A percentile compares a stretch with the other conserved stretches of the same genome.
phyloP scores from a whole-genome alignment of 2,797 vertebrate species.

The Siniperca undulata region DNA sequence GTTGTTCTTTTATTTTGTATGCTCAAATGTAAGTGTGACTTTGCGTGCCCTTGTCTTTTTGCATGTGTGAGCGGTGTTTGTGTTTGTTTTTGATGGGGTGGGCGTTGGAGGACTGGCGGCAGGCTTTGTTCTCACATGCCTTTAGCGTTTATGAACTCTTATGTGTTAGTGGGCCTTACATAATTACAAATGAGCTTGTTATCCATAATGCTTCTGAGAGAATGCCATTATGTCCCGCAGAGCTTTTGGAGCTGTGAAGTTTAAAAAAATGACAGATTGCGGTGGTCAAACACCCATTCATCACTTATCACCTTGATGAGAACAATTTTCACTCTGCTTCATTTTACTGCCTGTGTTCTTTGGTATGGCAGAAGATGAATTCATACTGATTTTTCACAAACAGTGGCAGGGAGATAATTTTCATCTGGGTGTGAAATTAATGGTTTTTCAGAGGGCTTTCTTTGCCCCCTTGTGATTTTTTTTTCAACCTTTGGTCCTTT shows the following conservation, averaged over 20 bases:
- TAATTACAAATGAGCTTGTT: slow-evolving; percentile 64
- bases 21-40: slow-evolving; percentile 33
- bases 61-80: not conserved
- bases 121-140: slow-evolving; percentile 67
- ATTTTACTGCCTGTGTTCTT: slow-evolving; percentile 22
- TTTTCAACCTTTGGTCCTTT: not conserved
- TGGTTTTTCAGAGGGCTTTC: not conserved
- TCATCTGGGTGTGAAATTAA: slow-evolving; percentile 27
- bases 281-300: slow-evolving; percentile 43
- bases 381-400: slow-evolving; percentile 15
- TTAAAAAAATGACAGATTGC: slow-evolving; percentile 38
- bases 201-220: slow-evolving; percentile 31
- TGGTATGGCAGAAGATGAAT: slow-evolving; percentile 9
- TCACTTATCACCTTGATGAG: slow-evolving; percentile 60
- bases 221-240: slow-evolving; percentile 47
- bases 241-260: slow-evolving; percentile 48
- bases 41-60: slow-evolving; percentile 44
- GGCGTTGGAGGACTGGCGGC: slow-evolving; percentile 50
- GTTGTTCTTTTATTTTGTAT: slow-evolving; percentile 12
- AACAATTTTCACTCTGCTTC: slow-evolving; percentile 36
- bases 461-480: not conserved
- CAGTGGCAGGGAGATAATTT: slow-evolving; percentile 5
- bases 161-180: slow-evolving; percentile 58
- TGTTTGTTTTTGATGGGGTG: slow-evolving; percentile 41
- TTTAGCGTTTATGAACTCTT: slow-evolving; percentile 45